Base-by-base conservation (phyloP, 2,888 invertebrate species). In the Clostera curtula region DNA sequence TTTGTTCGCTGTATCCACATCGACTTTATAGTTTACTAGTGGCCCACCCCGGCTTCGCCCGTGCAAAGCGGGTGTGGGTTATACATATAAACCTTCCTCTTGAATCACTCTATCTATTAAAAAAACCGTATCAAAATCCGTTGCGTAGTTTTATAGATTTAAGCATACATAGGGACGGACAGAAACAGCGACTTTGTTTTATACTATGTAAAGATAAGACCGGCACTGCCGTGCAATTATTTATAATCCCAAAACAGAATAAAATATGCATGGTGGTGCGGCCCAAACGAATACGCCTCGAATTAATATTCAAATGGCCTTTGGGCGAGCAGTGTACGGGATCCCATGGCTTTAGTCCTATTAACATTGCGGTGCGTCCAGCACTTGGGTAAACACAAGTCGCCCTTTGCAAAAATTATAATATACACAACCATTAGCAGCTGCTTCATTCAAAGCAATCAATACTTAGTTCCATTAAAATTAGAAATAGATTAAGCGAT, bases 251-350 rank as follows among this genome's bases (percentile, higher is more conserved):
- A 59, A 62, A 66, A 52, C 54, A 47, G 43, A 56, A 41, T 70
- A 70, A 72, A 66, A 55, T 63, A 67, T 66, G 63, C 66, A 49
- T 51, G 55, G 50, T 52, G 56, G 57, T 54, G 55, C 48, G 56
- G n/a, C 50, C 55, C 63, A 64, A 65, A 58, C 60, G 63, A 58
- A 65, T 60, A 63, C 51, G 48, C 57, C 45, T 43, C 40, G 52
- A 67, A 74, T 77, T 74, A 79, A 76, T 76, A 80, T 77, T 76
- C 69, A 74, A 74, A 77, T 69, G 53, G 66, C 64, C 68, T 69
- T 61, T 61, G 47, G 67, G 69, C 69, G 53, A 57, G 50, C 59
- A 55, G 49, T 53, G 58, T 53, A 58, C 46, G 50, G 56, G 60
- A 60, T 70, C 66, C 67, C 64, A 50, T 53, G 64, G 68, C 50